Evolutionary conservation across 1,140 invertebrate species (phyloP).

Genomic region (Chrysopa pallens): DNA sequence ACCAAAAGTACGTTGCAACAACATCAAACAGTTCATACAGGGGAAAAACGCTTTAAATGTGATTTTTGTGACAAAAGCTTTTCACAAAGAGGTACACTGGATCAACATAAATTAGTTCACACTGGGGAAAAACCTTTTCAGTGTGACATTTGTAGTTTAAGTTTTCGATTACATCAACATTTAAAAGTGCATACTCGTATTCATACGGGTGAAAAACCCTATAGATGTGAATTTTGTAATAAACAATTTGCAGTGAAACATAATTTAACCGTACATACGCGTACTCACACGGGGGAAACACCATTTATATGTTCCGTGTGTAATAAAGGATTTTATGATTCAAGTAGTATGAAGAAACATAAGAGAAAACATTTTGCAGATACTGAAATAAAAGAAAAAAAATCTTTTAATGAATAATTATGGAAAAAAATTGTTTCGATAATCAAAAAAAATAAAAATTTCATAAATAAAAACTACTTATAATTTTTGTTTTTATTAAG

Average conservation of each 20-base stretch:
- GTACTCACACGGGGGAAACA: not conserved
- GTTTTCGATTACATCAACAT: not conserved
- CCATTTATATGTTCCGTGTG: not conserved
- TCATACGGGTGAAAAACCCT: not conserved
- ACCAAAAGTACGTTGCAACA: constrained; percentile 8
- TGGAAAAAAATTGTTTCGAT: too few species aligned
- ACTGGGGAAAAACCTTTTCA: constrained; percentile 13
- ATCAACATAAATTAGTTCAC: too few species aligned
- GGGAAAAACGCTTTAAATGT: too few species aligned
- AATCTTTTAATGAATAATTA: too few species aligned
- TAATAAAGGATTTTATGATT: not conserved
- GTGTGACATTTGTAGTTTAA: constrained; percentile 13
- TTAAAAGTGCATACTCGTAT: not conserved
- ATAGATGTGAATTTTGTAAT: not conserved
- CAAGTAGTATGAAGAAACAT: too few species aligned
- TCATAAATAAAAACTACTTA: too few species aligned
- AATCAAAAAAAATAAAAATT: too few species aligned
- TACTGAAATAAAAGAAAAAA: too few species aligned
- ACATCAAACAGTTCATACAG: constrained; percentile 9
- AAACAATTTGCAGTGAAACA: not conserved
- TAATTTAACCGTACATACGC: not conserved
- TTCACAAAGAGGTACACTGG: too few species aligned
- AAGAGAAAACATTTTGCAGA: too few species aligned
- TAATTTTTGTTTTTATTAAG: too few species aligned
- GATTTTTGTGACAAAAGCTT: too few species aligned